phyloP scores from a whole-genome alignment of 2,888 invertebrate species.

The Aphodius sticticus region DNA sequence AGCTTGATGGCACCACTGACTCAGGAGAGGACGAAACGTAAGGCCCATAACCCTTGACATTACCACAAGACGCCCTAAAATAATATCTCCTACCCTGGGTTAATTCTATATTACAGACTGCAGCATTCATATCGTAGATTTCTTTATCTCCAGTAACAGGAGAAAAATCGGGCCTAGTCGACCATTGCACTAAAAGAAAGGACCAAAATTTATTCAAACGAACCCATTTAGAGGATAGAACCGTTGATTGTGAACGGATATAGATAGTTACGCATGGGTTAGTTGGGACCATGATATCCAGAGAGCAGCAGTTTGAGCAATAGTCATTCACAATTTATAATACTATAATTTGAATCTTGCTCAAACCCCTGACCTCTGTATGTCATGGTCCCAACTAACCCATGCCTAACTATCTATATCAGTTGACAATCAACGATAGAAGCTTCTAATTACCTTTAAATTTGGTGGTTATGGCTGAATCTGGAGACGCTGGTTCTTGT shows the following conservation, averaged over 20 bases:
- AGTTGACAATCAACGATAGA: background rate
- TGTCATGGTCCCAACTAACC: no score
- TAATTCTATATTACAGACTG: constrained; percentile 73
- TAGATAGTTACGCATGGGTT: no score
- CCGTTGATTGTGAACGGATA: no score
- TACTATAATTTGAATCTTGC: no score
- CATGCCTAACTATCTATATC: no score
- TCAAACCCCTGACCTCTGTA: no score
- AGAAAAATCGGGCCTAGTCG: constrained; percentile 83
- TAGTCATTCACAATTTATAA: no score
- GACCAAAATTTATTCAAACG: background rate
- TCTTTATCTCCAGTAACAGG: constrained; percentile 82
- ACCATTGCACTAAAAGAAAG: constrained; percentile 86
- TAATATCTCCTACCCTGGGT: constrained; percentile 88
- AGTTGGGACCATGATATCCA: no score
- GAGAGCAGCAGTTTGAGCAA: no score
- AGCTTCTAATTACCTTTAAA: constrained; percentile 75
- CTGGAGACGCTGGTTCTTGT: constrained; percentile 73
- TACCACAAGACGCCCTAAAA: constrained; percentile 92
- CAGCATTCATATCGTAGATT: constrained; percentile 72
- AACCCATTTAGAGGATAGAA: no score
- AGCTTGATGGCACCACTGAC: constrained; percentile 92
- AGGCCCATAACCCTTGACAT: constrained; percentile 89
- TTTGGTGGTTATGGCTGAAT: constrained; percentile 86
- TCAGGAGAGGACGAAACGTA: constrained; percentile 80